A percentile compares a stretch with the other conserved stretches of the same genome.
phyloP scores from a whole-genome alignment of 2,888 invertebrate species.

The Odontocerum albicorne region DNA sequence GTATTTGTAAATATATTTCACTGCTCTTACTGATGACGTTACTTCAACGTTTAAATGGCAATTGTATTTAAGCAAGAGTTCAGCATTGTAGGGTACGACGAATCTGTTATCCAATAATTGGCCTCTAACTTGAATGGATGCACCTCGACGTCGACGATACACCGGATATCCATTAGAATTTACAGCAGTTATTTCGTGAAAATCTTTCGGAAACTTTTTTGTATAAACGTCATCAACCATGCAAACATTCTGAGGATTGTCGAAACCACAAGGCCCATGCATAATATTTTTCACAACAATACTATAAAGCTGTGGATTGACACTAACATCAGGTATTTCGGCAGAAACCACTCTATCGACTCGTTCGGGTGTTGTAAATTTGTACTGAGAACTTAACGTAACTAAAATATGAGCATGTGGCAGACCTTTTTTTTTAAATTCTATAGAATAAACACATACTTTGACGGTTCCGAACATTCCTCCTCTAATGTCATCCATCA shows the following conservation, averaged over 20 bases:
- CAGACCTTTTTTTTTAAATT: conserved; percentile 24
- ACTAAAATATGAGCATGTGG: conserved; percentile 24
- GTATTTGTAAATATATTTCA: conserved; percentile 6
- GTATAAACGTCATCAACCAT: not conserved
- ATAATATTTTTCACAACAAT: not conserved
- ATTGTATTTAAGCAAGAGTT: not conserved
- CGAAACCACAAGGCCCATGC: conserved; percentile 1
- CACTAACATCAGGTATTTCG: not conserved
- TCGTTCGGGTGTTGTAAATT: conserved; percentile 1
- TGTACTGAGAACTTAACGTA: conserved; percentile 2
- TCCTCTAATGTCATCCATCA: conserved; percentile 22
- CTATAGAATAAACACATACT: conserved; percentile 12
- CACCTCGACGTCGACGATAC: not conserved
- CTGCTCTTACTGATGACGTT: not conserved
- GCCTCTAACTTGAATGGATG: not conserved
- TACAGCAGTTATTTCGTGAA: not conserved
- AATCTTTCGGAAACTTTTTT: not conserved
- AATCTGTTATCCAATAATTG: not conserved
- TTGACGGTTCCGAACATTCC: conserved; percentile 9
- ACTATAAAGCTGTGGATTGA: not conserved
- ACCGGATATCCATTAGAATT: not conserved
- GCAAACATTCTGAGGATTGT: not conserved
- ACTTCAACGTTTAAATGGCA: not conserved
- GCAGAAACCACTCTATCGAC: not conserved
- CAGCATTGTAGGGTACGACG: not conserved